Percentiles rank a stretch among this genome's conserved stretches.
phyloP scores from a whole-genome alignment of 2,797 vertebrate genomes.

The Acrossocheilus fasciatus region DNA sequence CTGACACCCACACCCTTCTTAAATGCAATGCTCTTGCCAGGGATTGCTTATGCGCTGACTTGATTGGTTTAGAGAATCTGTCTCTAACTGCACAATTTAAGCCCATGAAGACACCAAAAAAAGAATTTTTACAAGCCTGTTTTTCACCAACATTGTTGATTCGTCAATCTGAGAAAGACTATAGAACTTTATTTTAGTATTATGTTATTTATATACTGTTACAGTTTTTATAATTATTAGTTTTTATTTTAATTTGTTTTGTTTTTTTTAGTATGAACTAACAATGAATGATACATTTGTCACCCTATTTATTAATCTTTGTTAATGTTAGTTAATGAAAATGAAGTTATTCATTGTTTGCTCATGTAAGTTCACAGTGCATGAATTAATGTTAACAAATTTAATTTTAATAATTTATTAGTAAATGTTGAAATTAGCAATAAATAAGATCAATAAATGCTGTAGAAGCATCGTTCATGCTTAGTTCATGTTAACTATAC shows the following conservation, averaged over 20 bases:
- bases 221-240: not conserved
- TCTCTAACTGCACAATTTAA: conserved; percentile 29
- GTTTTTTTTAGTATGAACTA: not conserved
- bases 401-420: no score
- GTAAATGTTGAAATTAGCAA: no score
- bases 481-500: no score
- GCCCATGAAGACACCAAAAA: not conserved
- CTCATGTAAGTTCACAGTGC: no score
- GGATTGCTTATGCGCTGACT: conserved; percentile 11
- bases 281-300: no score
- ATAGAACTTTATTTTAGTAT: not conserved
- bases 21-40: conserved; percentile 28
- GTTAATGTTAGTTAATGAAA: no score
- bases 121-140: not conserved
- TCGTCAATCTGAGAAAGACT: not conserved
- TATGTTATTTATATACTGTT: not conserved
- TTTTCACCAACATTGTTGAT: not conserved
- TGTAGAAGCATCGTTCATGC: no score
- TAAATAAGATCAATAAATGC: no score
- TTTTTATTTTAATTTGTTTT: not conserved
- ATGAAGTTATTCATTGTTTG: no score
- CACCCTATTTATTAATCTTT: no score
- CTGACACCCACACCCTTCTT: conserved; percentile 50
- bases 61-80: conserved; percentile 28
- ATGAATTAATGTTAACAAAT: no score